Evolutionary conservation across 1,140 invertebrate species (phyloP).

Genomic region (Tyrophagus putrescentiae): DNA sequence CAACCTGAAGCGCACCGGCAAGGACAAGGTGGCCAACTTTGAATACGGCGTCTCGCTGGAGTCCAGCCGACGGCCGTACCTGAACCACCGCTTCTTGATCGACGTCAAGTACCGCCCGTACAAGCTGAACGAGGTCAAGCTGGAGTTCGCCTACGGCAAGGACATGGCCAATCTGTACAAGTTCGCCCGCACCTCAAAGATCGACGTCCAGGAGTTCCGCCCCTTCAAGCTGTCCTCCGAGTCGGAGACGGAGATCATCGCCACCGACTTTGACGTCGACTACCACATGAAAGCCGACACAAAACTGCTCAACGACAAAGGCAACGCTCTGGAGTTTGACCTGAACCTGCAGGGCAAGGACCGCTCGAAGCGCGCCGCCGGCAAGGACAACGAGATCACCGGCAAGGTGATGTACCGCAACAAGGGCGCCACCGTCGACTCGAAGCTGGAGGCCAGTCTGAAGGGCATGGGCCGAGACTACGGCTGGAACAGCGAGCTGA

Average conservation of each 20-base stretch:
- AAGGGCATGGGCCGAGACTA: background rate
- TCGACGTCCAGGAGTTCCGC: conserved; percentile 17
- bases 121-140: conserved; percentile 12
- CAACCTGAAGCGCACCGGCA: conserved; percentile 8
- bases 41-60: background rate
- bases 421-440: conserved; percentile 12
- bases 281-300: conserved; percentile 18
- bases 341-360: conserved; percentile 15
- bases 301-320: conserved; percentile 12
- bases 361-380: conserved; percentile 16
- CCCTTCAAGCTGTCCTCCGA: conserved; percentile 21
- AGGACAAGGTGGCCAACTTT: conserved; percentile 1
- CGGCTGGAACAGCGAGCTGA: conserved; percentile 16
- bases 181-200: conserved; percentile 15
- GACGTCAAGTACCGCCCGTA: conserved; percentile 19
- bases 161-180: conserved; percentile 16
- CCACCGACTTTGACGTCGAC: conserved; percentile 18
- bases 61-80: background rate
- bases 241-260: background rate
- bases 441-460: conserved; percentile 6
- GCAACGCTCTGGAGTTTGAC: conserved; percentile 13
- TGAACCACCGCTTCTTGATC: conserved; percentile 15
- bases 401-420: conserved; percentile 12
- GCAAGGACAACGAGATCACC: background rate
- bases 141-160: conserved; percentile 11